Evolutionary conservation across 2,113 vertebrate species (phyloP).

Genomic region (Crypturellus undulatus): DNA sequence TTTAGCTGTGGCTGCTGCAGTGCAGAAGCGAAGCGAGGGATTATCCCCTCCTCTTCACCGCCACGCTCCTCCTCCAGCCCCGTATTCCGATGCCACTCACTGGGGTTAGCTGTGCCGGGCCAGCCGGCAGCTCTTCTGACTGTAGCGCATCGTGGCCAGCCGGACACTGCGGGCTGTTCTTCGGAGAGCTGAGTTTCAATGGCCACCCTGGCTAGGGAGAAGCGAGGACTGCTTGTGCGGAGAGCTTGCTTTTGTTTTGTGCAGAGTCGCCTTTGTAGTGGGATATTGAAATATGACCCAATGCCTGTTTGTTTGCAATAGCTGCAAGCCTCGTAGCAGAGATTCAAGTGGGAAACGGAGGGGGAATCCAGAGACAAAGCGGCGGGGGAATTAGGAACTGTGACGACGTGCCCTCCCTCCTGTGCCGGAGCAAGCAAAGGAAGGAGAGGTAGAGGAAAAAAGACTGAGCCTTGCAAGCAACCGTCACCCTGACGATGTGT

Average conservation of each 20-base stretch:
- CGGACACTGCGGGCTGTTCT: not conserved
- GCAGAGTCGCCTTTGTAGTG: slow-evolving; percentile 45
- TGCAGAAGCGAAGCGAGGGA: slow-evolving; percentile 59
- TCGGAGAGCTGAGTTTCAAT: slow-evolving; percentile 19
- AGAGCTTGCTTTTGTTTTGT: slow-evolving; percentile 28
- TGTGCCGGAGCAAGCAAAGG: slow-evolving; percentile 66
- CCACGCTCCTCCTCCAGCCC: slow-evolving; percentile 25
- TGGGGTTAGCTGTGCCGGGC: slow-evolving; percentile 5
- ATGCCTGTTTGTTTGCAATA: slow-evolving; percentile 78
- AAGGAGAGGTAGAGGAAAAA: slow-evolving; percentile 72
- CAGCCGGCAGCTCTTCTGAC: not conserved
- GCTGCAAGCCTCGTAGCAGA: slow-evolving; percentile 57
- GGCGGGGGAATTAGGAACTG: slow-evolving; percentile 59
- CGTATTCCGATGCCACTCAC: not conserved
- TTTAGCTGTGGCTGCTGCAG: slow-evolving; percentile 39
- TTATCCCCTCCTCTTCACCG: slow-evolving; percentile 51
- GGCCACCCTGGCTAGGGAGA: slow-evolving; percentile 31
- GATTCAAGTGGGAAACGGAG: slow-evolving; percentile 53
- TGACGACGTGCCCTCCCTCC: slow-evolving; percentile 66
- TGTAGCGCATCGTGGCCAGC: not conserved
- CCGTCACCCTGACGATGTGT: slow-evolving; percentile 83
- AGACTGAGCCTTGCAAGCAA: slow-evolving; percentile 59
- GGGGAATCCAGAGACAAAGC: slow-evolving; percentile 65
- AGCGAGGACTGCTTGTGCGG: slow-evolving; percentile 32
- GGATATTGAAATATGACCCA: slow-evolving; percentile 67